phyloP scores from a whole-genome alignment of 1,140 invertebrate species.

The Trichoplusia ni region DNA sequence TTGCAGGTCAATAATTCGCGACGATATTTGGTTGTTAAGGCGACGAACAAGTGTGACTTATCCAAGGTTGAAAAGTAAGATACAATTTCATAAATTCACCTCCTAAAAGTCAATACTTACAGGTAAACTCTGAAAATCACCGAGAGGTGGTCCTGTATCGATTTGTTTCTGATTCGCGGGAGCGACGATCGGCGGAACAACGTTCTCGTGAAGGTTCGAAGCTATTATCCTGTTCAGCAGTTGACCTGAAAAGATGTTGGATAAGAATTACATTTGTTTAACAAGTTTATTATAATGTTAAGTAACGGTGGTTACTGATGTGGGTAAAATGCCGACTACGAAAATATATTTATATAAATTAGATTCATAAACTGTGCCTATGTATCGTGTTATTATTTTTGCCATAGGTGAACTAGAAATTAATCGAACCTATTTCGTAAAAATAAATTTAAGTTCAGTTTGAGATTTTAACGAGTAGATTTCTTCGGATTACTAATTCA shows the following conservation, averaged over 20 bases:
- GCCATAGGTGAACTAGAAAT: not conserved
- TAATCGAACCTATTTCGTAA: too few species aligned
- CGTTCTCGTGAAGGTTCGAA: conserved; percentile 65
- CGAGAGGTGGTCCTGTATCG: conserved; percentile 59
- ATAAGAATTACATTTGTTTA: not conserved
- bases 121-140: conserved; percentile 71
- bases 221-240: conserved; percentile 80
- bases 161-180: conserved; percentile 39
- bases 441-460: too few species aligned
- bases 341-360: not conserved
- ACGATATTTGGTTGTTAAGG: too few species aligned
- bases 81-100: too few species aligned
- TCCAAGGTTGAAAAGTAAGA: too few species aligned
- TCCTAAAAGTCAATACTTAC: conserved; percentile 52
- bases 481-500: too few species aligned
- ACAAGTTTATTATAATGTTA: not conserved
- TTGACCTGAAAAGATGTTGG: conserved; percentile 62
- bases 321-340: not conserved
- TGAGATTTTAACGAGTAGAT: too few species aligned
- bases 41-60: too few species aligned
- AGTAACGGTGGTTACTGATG: not conserved
- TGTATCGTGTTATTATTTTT: not conserved
- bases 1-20: too few species aligned
- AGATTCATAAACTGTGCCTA: not conserved
- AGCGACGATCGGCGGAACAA: conserved; percentile 43